These are phyloP conservation scores for Heteronetta atricapilla DNA, from an alignment of 2,113 vertebrate genomes.

Conservation along the genomic window DNA sequence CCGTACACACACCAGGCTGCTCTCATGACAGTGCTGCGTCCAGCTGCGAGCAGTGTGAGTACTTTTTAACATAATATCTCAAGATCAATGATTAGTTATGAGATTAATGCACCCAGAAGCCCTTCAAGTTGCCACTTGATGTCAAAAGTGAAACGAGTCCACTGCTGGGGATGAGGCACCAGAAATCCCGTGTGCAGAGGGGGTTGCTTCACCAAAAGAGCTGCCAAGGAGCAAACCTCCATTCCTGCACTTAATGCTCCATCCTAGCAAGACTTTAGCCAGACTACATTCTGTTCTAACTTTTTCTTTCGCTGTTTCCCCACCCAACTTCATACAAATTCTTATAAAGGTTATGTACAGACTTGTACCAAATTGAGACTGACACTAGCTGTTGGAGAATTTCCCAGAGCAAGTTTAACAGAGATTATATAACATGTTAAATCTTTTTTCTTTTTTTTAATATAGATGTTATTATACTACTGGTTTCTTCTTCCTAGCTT, in stretches of 20 bases:
- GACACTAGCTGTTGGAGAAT: constrained; percentile 63
- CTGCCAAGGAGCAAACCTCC: background rate
- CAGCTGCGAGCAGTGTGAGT: background rate
- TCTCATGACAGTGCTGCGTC: background rate
- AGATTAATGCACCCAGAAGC: background rate
- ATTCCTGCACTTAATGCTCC: fast-evolving
- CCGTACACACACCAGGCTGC: background rate
- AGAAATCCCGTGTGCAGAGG: background rate
- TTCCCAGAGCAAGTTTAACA: constrained; percentile 65
- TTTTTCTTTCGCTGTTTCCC: constrained; percentile 26
- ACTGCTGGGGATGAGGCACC: background rate
- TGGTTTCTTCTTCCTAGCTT: constrained; percentile 32
- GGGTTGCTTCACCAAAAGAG: background rate
- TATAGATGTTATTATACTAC: constrained; percentile 40
- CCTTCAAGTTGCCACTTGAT: background rate
- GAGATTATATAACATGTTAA: constrained; percentile 63
- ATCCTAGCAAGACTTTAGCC: background rate
- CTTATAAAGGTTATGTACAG: constrained; percentile 60
- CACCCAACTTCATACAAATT: constrained; percentile 60
- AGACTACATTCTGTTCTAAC: constrained; percentile 38
- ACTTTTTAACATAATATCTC: background rate
- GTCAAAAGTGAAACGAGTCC: background rate
- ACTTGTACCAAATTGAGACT: constrained; percentile 69
- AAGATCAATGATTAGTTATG: background rate
- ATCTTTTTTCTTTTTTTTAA: constrained; percentile 18